Base-by-base conservation (phyloP, 2,888 invertebrate species). In the Clivina fossor region DNA sequence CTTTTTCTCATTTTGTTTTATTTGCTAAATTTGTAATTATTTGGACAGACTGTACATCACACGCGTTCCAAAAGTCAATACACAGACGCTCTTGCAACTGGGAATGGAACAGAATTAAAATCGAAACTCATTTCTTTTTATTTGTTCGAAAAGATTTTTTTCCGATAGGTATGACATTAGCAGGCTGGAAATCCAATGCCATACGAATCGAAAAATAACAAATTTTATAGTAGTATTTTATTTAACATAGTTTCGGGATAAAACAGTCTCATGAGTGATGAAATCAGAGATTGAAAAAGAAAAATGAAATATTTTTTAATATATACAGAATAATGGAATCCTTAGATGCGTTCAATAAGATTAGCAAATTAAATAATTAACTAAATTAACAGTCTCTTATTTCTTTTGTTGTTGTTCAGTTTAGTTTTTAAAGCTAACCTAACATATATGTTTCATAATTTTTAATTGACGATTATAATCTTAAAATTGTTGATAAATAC, bases 101-200 rank as follows among this genome's bases (percentile, higher is more conserved):
- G 53, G 53, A 19, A 11, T 26, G 8, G 22, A 7, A 43, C n/a
- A 40, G 32, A 22, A 40, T 22, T 32, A 32, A 19, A 11, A 2
- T 43, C 8, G 5, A 32, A 20, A 37, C 22, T 13, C 35, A 9
- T 15, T 1, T 13, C 4, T 24, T 7, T 24, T 7, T 24, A 9
- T 24, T 7, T 24, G 26, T 24, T 7, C n/a, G 4, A 24, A 41
- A 41, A 24, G 15, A 50, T 30, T 28, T 32, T 8, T 30, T 15
- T 43, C 41, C 35, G 51, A 51, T 32, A 55, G 37, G 47, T 22
- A 40, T 32, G 28, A 47, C 13, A 47, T 55, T 55, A 47, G 47
- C 47, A 55, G 55, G 55, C 55, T 55, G 55, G 55, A n/a, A n/a
- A 30, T 55, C 47, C 55, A 55, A 55, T 38, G 15, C 18, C 26